These are phyloP conservation scores for Malaclemys terrapin DNA, from an alignment of 2,113 vertebrate genomes.

Conservation along the genomic window DNA sequence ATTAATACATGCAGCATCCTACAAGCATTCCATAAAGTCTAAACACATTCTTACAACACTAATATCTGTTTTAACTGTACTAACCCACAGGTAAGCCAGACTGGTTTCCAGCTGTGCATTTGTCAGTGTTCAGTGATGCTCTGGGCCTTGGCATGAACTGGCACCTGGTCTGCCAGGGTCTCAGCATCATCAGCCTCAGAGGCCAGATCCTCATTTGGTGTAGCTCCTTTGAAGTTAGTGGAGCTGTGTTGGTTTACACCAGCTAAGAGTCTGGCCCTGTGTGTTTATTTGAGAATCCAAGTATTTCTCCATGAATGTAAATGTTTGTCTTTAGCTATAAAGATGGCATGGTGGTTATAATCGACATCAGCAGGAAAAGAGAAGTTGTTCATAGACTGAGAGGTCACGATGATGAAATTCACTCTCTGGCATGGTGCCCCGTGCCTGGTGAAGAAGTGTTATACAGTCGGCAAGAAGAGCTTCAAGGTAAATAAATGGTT, in stretches of 20 bases:
- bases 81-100: background rate
- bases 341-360: conserved; percentile 93
- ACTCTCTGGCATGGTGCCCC: conserved; percentile 92
- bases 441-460: conserved; percentile 79
- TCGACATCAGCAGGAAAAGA: conserved; percentile 93
- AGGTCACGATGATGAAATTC: conserved; percentile 96
- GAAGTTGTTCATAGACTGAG: conserved; percentile 90
- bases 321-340: conserved; percentile 88
- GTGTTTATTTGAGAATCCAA: background rate
- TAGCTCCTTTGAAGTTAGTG: background rate
- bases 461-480: conserved; percentile 77
- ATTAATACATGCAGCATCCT: background rate
- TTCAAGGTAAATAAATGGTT: conserved; percentile 73
- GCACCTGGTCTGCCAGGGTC: background rate
- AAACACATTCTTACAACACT: background rate
- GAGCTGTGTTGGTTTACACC: background rate
- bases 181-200: background rate
- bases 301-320: background rate
- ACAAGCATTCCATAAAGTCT: background rate
- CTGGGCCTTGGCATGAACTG: background rate
- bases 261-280: background rate
- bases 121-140: background rate
- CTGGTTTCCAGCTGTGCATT: background rate
- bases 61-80: background rate
- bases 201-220: background rate